Conservation (phyloP, 2,113 vertebrate genomes). For the Caloenas nicobarica region DNA sequence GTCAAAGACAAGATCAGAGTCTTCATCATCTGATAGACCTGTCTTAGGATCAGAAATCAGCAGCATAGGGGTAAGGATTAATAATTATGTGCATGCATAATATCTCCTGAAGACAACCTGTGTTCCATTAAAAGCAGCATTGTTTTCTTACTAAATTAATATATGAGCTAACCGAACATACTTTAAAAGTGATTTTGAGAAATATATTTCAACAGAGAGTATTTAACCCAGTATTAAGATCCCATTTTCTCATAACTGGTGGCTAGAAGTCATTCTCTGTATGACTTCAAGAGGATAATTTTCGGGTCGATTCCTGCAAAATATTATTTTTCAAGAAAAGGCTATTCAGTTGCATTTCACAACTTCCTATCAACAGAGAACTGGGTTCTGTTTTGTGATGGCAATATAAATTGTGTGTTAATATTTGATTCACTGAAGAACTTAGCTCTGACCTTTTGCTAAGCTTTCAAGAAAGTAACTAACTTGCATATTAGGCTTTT, state of each 20-base stretch:
- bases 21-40: constrained; percentile 85
- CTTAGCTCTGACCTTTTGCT: neutral
- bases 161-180: neutral
- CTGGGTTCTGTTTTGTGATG: neutral
- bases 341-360: neutral
- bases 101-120: neutral
- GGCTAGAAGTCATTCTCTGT: neutral
- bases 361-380: neutral
- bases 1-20: constrained; percentile 89
- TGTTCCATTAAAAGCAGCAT: neutral
- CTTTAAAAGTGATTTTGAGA: neutral
- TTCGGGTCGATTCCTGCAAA: neutral
- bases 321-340: neutral
- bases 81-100: neutral
- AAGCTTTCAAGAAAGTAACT: neutral
- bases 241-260: neutral
- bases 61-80: constrained; percentile 85
- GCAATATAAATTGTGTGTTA: neutral
- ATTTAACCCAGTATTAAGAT: neutral
- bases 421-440: neutral
- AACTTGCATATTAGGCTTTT: neutral
- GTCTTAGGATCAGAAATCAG: constrained; percentile 89
- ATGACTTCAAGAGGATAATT: neutral
- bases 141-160: neutral
- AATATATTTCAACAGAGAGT: neutral